phyloP scores from a whole-genome alignment of 2,888 invertebrate species.

The Callimorpha dominula region DNA sequence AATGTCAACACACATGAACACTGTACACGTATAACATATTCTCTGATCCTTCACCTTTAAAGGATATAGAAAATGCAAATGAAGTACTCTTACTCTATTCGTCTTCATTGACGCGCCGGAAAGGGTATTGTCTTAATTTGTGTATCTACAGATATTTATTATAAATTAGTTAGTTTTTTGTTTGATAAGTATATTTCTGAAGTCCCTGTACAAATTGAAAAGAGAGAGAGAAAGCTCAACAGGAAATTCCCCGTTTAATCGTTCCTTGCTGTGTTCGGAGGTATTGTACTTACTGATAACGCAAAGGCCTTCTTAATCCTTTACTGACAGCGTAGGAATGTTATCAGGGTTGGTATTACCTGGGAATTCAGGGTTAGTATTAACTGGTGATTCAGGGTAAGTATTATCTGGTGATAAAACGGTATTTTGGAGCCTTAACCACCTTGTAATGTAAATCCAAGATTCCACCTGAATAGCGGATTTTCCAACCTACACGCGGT shows the following conservation, averaged over 20 bases:
- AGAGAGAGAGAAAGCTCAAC: neutral
- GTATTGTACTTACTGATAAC: neutral
- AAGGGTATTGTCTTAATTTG: neutral
- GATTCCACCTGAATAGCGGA: neutral
- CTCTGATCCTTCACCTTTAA: neutral
- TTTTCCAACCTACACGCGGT: neutral
- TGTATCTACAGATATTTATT: neutral
- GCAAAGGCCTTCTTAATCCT: neutral
- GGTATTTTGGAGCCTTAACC: neutral
- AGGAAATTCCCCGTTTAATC: neutral
- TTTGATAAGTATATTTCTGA: neutral
- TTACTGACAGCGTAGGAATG: neutral
- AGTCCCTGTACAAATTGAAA: neutral
- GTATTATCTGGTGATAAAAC: neutral
- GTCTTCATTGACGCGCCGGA: neutral
- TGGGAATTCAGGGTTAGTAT: too few relatives aligned
- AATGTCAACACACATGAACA: neutral
- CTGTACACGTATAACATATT: neutral
- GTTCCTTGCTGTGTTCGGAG: neutral
- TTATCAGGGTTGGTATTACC: neutral
- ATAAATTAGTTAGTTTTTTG: neutral
- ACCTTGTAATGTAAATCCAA: neutral
- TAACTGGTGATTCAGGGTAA: neutral
- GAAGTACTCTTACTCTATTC: neutral
- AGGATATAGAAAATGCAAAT: neutral